Evolutionary conservation across 2,888 invertebrate genomes (phyloP).

Genomic region (Anagyrus pseudococci): DNA sequence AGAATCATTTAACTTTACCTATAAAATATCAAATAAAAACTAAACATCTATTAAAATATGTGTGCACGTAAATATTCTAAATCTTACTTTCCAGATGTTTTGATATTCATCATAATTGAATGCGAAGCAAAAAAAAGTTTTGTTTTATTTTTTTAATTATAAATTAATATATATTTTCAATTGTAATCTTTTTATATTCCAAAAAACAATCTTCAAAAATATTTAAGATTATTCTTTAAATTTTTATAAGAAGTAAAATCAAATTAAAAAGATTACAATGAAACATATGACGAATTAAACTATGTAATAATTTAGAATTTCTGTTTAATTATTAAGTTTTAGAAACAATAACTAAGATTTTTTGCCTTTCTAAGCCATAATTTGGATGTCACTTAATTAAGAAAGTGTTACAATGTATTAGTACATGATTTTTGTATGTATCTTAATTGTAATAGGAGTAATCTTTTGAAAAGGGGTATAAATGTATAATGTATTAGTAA

Average conservation of each 20-base stretch:
- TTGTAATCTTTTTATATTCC: conserved; percentile 19
- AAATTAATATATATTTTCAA: conserved; percentile 7
- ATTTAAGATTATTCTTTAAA: neutral
- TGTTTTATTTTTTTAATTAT: conserved; percentile 22
- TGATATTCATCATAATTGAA: conserved; percentile 32
- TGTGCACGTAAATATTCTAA: conserved; percentile 27
- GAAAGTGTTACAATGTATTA: too few relatives aligned
- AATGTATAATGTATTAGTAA: neutral
- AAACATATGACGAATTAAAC: conserved; percentile 12
- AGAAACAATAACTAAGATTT: conserved; percentile 10
- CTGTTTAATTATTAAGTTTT: neutral
- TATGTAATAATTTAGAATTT: conserved; percentile 1
- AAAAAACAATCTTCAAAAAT: neutral
- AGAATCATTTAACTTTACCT: conserved; percentile 8
- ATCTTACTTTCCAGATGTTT: conserved; percentile 32
- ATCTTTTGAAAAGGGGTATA: too few relatives aligned
- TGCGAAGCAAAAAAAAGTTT: conserved; percentile 29
- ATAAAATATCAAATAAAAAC: conserved; percentile 20
- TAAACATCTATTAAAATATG: conserved; percentile 21
- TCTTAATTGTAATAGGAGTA: too few relatives aligned
- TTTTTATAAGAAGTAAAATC: neutral
- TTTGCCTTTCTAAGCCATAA: conserved; percentile 10
- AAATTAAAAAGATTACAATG: conserved; percentile 22
- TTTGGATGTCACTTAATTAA: too few relatives aligned
- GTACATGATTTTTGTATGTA: too few relatives aligned